These are phyloP conservation scores for Listrodromus nycthemerus DNA, from an alignment of 2,888 invertebrate species.

Conservation along the genomic window DNA sequence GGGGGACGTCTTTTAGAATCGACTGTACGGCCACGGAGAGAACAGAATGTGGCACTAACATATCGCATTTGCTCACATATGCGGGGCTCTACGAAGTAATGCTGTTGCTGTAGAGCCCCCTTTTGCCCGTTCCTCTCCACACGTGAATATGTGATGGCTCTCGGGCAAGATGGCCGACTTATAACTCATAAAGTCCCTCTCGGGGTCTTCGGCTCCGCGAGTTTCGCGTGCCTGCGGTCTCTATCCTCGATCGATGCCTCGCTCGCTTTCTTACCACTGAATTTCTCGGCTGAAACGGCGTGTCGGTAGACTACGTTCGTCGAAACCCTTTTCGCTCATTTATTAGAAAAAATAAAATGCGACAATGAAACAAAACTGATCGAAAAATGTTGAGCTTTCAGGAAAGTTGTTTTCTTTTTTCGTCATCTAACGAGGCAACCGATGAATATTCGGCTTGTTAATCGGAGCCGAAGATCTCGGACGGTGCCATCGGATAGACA, in stretches of 20 bases:
- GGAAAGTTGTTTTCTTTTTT: constrained; percentile 1
- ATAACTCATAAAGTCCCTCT: constrained; percentile 83
- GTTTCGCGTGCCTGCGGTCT: constrained; percentile 19
- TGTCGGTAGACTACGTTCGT: not conserved
- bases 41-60: constrained; percentile 81
- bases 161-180: constrained; percentile 83
- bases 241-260: constrained; percentile 36
- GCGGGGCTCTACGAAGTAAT: constrained; percentile 64
- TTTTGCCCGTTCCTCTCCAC: constrained; percentile 56
- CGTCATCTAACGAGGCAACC: not conserved
- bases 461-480: constrained; percentile 18
- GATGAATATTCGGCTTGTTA: constrained; percentile 1
- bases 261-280: constrained; percentile 1
- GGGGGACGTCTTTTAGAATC: constrained; percentile 71
- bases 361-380: not conserved
- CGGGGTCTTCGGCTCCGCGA: constrained; percentile 58
- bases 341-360: not conserved
- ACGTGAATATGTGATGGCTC: constrained; percentile 82
- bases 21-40: constrained; percentile 77
- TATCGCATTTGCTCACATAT: constrained; percentile 80
- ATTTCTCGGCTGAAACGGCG: not conserved
- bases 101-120: constrained; percentile 25
- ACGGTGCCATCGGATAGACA: constrained; percentile 5
- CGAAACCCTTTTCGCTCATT: not conserved
- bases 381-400: not conserved